Evolutionary conservation across 2,797 vertebrate genomes (phyloP), one percentile per base, ranked within the genome.

Genomic region (Poeciliopsis turneri): DNA sequence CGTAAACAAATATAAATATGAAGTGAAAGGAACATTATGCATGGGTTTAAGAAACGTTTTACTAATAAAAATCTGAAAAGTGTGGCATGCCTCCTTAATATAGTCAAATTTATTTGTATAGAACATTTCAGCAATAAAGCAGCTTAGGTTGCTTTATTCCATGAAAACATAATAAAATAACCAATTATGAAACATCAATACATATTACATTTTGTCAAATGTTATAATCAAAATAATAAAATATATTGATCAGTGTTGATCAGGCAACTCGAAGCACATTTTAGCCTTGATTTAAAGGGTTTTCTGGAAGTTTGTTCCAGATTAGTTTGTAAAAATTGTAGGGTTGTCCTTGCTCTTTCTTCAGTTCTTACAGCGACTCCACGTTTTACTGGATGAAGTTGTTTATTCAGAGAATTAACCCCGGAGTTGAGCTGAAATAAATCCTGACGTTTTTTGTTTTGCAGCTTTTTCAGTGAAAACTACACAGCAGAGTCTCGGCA

Each of bases 381-480:
- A 16, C 0, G 57, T 61, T 61, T 16, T 33, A 61, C 57, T 28
- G 55, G 59, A 61, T 18, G 0, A 61, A 36, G 33, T 64, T 36
- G 6, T 20, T 64, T 64, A 36, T 64, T 64, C 61, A 36, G 61
- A 64, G 30, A 36, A 64, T 33, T 33, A 61, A 66, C 18, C 30
- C 12, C 59, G 0, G 13, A 66, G 36, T 39, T 5, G 20, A 25
- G 20, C 36, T n/a, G n/a, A 43, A 45, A n/a, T n/a, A 15, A 45
- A 47, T 7, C 12, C 18, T 49, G n/a, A 16, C 3, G 39, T 64
- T 47, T 43, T 30, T 45, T 23, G 16, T 47, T 76, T 75, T 71
- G 0, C 94, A 99, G 98, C 25, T 99, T 97, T 94, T 99, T 99
- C 83, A 99, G 98, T 93, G 97, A 97, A 92, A 96, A 97, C 85